Evolutionary conservation across 1,140 invertebrate genomes (phyloP).

Genomic region (Helicoverpa armigera): DNA sequence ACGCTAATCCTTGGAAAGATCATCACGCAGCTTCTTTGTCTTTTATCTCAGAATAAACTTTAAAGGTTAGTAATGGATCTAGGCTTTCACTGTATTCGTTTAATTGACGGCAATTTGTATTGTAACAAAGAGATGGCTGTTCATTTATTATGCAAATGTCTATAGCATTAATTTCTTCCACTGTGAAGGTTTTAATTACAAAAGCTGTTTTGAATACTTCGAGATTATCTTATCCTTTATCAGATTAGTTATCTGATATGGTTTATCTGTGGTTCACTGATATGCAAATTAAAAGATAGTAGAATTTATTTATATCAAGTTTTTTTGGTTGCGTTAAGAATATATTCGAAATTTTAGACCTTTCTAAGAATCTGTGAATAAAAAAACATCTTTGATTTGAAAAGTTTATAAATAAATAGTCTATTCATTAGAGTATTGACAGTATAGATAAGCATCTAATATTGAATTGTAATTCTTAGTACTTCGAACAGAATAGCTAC

Average conservation of each 20-base stretch:
- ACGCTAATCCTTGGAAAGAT: conserved; percentile 6
- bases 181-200: not conserved
- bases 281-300: not conserved
- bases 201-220: not conserved
- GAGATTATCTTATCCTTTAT: no score
- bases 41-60: conserved; percentile 19
- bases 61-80: conserved; percentile 17
- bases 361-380: no score
- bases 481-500: no score
- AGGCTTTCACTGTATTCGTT: conserved; percentile 12
- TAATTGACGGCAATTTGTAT: conserved; percentile 21
- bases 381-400: no score
- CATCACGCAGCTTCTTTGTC: conserved; percentile 8
- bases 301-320: no score
- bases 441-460: no score
- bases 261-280: not conserved
- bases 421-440: no score
- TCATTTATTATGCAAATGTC: conserved; percentile 20
- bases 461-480: no score
- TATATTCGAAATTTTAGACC: no score
- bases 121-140: conserved; percentile 17
- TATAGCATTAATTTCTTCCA: not conserved
- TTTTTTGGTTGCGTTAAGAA: no score
- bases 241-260: no score
- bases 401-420: no score